phyloP scores from a whole-genome alignment of 2,113 vertebrate species.

The Mormyrus lacerda region DNA sequence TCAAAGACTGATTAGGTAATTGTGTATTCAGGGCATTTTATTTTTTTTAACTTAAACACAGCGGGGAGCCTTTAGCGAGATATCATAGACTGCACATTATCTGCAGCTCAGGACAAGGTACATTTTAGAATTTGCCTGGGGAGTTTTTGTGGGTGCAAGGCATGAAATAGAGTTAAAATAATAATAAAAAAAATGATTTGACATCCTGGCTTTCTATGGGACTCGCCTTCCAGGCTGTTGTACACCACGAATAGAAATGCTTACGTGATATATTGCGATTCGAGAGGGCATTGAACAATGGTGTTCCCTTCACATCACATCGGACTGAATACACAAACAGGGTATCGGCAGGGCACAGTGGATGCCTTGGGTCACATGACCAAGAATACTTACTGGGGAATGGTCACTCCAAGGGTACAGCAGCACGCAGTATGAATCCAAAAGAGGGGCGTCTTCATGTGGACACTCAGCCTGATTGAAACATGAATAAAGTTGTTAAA shows the following conservation, averaged over 20 bases:
- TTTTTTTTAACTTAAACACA: background rate
- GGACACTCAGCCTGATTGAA: background rate
- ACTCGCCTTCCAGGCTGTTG: background rate
- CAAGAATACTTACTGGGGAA: background rate
- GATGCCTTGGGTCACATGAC: slow-evolving; percentile 3
- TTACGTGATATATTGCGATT: background rate
- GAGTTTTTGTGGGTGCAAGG: background rate
- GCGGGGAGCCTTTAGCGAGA: background rate
- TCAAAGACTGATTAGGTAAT: background rate
- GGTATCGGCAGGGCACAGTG: background rate
- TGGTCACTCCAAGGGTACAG: background rate
- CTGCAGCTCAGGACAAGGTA: background rate
- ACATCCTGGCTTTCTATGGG: background rate
- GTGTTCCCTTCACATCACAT: background rate
- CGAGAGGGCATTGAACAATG: background rate
- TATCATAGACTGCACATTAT: background rate
- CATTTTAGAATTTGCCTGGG: background rate
- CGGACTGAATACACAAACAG: background rate
- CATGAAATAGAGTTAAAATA: background rate
- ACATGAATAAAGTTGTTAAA: background rate
- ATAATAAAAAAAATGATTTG: background rate
- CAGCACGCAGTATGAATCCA: background rate
- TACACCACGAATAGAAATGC: background rate
- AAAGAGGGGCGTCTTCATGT: background rate
- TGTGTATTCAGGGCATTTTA: background rate